Evolutionary conservation across 2,113 vertebrate species (phyloP).

Genomic region (Ptilonorhynchus violaceus): DNA sequence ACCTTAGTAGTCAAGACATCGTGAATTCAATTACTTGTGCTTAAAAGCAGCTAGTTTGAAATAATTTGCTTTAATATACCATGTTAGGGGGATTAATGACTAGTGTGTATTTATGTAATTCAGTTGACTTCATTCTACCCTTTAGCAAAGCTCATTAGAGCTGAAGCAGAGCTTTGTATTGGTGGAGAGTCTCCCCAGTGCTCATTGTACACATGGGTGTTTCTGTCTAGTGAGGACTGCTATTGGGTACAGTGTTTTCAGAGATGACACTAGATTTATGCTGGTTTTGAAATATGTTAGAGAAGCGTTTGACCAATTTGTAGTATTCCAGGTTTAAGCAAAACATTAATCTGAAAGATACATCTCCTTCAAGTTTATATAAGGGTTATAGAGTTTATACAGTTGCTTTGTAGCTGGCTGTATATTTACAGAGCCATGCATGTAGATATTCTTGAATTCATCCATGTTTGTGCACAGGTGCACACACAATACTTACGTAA

Average conservation of each 20-base stretch:
- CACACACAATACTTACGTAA: neutral
- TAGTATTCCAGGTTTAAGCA: neutral
- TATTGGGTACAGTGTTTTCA: neutral
- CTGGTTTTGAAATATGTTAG: neutral
- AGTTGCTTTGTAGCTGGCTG: neutral
- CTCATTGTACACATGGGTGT: neutral
- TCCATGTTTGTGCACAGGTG: accelerated
- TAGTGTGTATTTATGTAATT: neutral
- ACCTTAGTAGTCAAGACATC: neutral
- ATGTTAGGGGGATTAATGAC: neutral
- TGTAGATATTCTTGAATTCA: neutral
- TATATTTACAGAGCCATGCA: neutral
- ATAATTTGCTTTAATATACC: neutral
- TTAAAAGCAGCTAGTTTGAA: neutral
- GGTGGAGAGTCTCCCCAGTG: neutral
- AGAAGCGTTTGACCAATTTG: neutral
- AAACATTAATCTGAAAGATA: neutral
- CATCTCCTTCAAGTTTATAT: neutral
- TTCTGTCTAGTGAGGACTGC: neutral
- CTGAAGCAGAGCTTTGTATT: neutral
- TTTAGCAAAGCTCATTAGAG: neutral
- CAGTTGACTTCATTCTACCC: neutral
- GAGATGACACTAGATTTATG: neutral
- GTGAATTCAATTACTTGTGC: neutral
- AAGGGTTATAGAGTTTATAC: neutral